Evolutionary conservation across 2,797 vertebrate genomes (phyloP).

Genomic region (Lutjanus campechanus): DNA sequence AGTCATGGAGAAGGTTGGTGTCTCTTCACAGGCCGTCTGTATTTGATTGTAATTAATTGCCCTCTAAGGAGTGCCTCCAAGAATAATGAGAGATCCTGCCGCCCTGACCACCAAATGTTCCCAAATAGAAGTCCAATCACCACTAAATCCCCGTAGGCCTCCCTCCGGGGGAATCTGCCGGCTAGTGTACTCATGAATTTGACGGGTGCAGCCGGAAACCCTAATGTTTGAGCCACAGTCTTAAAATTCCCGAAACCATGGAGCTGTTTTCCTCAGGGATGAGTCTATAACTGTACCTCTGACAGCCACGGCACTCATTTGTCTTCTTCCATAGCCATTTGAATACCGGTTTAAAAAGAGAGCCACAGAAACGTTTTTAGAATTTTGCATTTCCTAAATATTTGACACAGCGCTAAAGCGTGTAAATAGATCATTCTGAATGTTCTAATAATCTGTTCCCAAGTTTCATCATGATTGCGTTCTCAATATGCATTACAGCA

Average conservation of each 20-base stretch:
- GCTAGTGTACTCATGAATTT: slow-evolving; percentile 55
- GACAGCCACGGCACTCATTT: slow-evolving; percentile 51
- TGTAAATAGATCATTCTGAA: background rate
- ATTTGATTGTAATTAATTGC: slow-evolving; percentile 48
- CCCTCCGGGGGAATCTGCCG: slow-evolving; percentile 64
- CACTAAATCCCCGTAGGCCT: slow-evolving; percentile 63
- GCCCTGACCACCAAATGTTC: slow-evolving; percentile 65
- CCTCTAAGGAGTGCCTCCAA: slow-evolving; percentile 35
- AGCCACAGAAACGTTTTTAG: slow-evolving; percentile 9
- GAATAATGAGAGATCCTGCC: slow-evolving; percentile 57
- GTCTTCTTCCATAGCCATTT: slow-evolving; percentile 32
- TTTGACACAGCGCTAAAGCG: background rate
- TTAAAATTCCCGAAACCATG: slow-evolving; percentile 64
- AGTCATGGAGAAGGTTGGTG: background rate
- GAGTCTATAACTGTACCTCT: slow-evolving; percentile 58
- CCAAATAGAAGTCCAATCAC: slow-evolving; percentile 62
- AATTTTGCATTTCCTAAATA: slow-evolving; percentile 13
- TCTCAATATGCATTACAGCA: background rate
- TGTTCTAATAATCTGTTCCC: background rate
- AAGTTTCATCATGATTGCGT: background rate
- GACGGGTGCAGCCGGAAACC: slow-evolving; percentile 67
- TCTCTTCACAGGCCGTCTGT: slow-evolving; percentile 11
- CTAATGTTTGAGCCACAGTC: slow-evolving; percentile 63
- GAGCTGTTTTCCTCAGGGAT: slow-evolving; percentile 57
- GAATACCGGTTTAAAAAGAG: slow-evolving; percentile 7